Conservation (phyloP, 2,888 invertebrate species). For the Epinotia demarniana region DNA sequence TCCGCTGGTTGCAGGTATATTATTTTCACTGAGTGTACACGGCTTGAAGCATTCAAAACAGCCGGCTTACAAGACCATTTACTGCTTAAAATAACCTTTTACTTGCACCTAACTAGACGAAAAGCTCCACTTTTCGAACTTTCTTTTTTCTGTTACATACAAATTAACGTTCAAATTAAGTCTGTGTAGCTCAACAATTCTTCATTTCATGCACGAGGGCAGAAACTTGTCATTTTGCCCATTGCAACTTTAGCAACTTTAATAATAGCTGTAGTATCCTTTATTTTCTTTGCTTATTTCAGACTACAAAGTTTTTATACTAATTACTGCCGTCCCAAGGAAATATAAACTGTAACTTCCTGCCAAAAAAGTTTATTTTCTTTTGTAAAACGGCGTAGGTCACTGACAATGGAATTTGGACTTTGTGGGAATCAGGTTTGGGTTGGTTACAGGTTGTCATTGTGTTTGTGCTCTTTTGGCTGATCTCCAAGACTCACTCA, state of each 20-base stretch:
- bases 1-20: too few species aligned
- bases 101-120: neutral
- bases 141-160: too few species aligned
- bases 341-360: constrained; percentile 30
- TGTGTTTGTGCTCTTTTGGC: constrained; percentile 55
- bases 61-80: constrained; percentile 9
- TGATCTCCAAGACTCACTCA: constrained; percentile 64
- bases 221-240: constrained; percentile 9
- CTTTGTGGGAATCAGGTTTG: neutral
- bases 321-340: constrained; percentile 27
- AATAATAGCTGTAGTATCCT: constrained; percentile 27
- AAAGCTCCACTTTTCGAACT: neutral
- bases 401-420: neutral
- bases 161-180: constrained; percentile 1
- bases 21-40: neutral
- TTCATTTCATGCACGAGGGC: neutral
- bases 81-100: constrained; percentile 1
- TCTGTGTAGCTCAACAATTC: neutral
- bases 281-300: constrained; percentile 23
- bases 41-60: neutral
- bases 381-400: neutral
- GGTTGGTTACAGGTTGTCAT: constrained; percentile 5
- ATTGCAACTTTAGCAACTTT: constrained; percentile 13
- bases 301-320: constrained; percentile 33
- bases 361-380: constrained; percentile 19